Evolutionary conservation across 1,140 invertebrate species (phyloP), one percentile per base, ranked within the genome.

Genomic region (Brachionus koreanus): DNA sequence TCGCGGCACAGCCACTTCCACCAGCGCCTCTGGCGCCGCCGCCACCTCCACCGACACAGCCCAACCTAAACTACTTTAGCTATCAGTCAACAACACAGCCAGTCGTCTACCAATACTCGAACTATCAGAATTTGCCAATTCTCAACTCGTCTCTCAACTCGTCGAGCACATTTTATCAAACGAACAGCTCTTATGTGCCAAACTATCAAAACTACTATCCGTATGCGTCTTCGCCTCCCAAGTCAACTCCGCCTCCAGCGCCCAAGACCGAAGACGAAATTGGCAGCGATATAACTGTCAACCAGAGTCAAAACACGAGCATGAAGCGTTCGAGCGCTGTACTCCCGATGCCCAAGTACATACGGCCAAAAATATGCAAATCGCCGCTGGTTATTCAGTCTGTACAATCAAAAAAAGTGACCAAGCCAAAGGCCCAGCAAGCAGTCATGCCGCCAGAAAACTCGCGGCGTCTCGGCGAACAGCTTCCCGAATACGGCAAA

Each of bases 301-400:
- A 33, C 2, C 10, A 0, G 3, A 10, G 6, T 5, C 6, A 3
- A 2, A 74, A 49, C 43, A 10, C 39, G 42, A 74, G 69, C 16
- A 25, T 74, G 19, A 74, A 74, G 43, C 69, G 69, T 5, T 46
- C 69, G 10, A 74, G 69, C 25, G 69, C 69, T 25, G 69, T 46
- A 33, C 43, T 74, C 13, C 69, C 69, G 3, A 46, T 74, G 12
- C 69, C 69, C 6, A 74, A 74, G 25, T 74, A 74, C 29, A 43
- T 74, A 25, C 16, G 69, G 25, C 69, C 69, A 23, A 74, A 74
- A 74, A 74, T 74, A 25, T 74, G 69, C 33, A 74, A 74, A 25
- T 74, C 69, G 0, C 69, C 69, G 10, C 19, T 74, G 10, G 69
- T 74, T 1, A 74, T 74, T 29, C 69, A 74, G n/a, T 74, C 69